Evolutionary conservation across 2,888 invertebrate genomes (phyloP).

Genomic region (Harpalus rubripes): DNA sequence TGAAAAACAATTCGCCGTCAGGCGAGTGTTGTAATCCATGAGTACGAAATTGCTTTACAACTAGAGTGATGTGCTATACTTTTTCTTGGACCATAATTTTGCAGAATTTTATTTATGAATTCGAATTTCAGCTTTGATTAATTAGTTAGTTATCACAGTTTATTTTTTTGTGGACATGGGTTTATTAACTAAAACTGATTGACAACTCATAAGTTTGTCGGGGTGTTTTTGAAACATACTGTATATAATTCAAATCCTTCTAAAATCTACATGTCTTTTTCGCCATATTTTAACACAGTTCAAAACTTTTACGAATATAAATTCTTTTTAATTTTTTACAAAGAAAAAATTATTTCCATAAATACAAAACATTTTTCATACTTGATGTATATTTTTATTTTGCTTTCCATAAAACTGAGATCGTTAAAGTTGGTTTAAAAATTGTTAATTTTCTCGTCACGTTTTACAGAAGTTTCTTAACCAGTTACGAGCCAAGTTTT

Average conservation of each 20-base stretch:
- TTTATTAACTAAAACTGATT: too few relatives aligned
- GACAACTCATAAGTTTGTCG: too few relatives aligned
- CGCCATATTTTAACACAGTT: background rate
- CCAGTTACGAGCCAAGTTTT: conserved; percentile 35
- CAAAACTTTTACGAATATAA: background rate
- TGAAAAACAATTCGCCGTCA: too few relatives aligned
- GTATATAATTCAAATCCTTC: background rate
- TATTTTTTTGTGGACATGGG: too few relatives aligned
- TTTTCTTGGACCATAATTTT: too few relatives aligned
- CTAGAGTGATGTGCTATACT: too few relatives aligned
- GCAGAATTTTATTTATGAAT: too few relatives aligned
- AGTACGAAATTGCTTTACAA: too few relatives aligned
- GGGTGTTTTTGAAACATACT: background rate
- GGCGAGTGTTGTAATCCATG: too few relatives aligned
- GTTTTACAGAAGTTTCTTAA: conserved; percentile 35
- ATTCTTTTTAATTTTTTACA: background rate
- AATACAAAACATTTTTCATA: conserved; percentile 1
- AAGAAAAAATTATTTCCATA: conserved; percentile 17
- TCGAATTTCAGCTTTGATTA: too few relatives aligned
- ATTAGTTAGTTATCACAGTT: too few relatives aligned
- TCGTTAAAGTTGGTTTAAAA: conserved; percentile 46
- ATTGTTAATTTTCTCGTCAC: conserved; percentile 41
- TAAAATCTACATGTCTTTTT: background rate
- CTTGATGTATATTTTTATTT: conserved; percentile 20
- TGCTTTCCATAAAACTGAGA: conserved; percentile 15